These are phyloP conservation scores for Marronus borbonicus DNA, from an alignment of 2,888 invertebrate genomes.

Conservation along the genomic window DNA sequence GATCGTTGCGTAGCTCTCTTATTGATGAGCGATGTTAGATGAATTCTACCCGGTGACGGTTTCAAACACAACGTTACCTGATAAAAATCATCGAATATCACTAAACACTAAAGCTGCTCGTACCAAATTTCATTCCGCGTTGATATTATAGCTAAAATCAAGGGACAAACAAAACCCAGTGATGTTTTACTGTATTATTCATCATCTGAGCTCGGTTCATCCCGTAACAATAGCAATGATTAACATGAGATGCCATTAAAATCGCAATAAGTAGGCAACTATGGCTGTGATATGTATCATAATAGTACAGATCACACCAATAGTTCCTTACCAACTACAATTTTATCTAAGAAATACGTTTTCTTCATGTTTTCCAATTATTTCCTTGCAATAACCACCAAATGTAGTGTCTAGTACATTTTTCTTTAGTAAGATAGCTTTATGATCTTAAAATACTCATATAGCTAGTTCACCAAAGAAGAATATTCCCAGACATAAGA, in stretches of 20 bases:
- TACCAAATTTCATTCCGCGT: not conserved
- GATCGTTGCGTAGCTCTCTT: not conserved
- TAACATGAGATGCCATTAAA: slow-evolving; percentile 17
- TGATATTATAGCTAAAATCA: slow-evolving; percentile 27
- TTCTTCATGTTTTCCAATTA: not conserved
- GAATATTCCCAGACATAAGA: slow-evolving; percentile 56
- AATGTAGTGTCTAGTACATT: slow-evolving; percentile 54
- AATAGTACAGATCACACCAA: slow-evolving; percentile 66
- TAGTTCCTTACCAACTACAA: slow-evolving; percentile 66
- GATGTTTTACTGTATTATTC: slow-evolving; percentile 56
- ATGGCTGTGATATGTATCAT: slow-evolving; percentile 68
- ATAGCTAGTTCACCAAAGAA: slow-evolving; percentile 69
- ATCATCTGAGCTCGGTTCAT: slow-evolving; percentile 26
- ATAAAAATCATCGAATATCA: slow-evolving; percentile 58
- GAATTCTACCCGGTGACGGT: slow-evolving; percentile 66
- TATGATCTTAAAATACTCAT: slow-evolving; percentile 66
- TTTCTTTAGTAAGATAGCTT: slow-evolving; percentile 69
- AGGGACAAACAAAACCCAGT: slow-evolving; percentile 64
- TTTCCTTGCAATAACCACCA: not conserved
- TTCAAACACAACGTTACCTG: slow-evolving; percentile 55
- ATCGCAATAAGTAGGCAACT: slow-evolving; percentile 64
- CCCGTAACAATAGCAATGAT: slow-evolving; percentile 6
- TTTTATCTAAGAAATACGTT: not conserved
- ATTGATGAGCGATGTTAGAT: slow-evolving; percentile 55
- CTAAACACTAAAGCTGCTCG: not conserved